These are phyloP conservation scores for Macrochelys suwanniensis DNA, from an alignment of 2,797 vertebrate genomes.

Conservation along the genomic window DNA sequence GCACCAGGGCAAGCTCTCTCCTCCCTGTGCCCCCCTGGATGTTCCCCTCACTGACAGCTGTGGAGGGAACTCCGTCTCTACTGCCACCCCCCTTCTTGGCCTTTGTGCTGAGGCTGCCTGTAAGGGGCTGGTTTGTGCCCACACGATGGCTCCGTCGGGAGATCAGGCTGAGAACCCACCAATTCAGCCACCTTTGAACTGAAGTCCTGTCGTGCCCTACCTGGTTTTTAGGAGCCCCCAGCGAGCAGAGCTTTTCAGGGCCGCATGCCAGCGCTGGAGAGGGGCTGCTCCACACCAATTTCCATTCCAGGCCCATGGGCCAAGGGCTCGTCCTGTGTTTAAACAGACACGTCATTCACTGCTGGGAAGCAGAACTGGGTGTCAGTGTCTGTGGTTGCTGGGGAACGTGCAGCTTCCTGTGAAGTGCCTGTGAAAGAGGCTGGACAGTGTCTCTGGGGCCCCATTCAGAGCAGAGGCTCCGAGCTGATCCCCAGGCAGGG, in stretches of 20 bases:
- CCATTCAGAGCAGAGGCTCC: neutral
- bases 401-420: slow-evolving; percentile 48
- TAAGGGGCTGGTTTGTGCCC: neutral
- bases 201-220: neutral
- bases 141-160: neutral
- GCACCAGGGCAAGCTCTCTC: neutral
- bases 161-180: neutral
- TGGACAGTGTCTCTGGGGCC: neutral
- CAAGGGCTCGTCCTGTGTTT: neutral
- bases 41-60: neutral
- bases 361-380: slow-evolving; percentile 21
- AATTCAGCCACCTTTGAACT: neutral
- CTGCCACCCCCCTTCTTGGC: neutral
- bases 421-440: slow-evolving; percentile 5
- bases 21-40: neutral
- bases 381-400: neutral
- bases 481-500: neutral
- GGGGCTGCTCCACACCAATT: neutral
- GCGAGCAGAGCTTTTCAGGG: neutral
- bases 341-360: neutral
- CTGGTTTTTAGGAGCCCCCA: neutral
- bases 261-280: neutral
- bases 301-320: neutral
- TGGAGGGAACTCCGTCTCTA: neutral
- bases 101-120: neutral